Conservation (phyloP, 2,113 vertebrate genomes). For the Haplochromis burtoni region DNA sequence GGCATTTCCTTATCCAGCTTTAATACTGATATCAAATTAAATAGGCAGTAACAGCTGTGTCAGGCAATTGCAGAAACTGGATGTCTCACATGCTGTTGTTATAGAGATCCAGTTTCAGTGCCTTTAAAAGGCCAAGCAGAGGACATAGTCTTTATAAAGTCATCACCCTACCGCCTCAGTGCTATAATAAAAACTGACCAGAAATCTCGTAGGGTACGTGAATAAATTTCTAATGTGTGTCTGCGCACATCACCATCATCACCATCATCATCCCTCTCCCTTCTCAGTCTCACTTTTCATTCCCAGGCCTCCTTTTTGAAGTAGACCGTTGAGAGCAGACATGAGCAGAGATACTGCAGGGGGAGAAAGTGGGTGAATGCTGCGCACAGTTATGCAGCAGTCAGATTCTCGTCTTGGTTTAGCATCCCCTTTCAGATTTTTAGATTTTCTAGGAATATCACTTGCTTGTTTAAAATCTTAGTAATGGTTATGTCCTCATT, state of each 20-base stretch:
- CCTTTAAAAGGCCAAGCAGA: not conserved
- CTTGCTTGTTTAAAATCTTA: not conserved
- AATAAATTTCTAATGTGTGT: not conserved
- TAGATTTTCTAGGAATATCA: not conserved
- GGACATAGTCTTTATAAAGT: not conserved
- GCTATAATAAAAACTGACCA: not conserved
- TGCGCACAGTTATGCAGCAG: not conserved
- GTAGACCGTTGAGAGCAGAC: not conserved
- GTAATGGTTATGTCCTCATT: not conserved
- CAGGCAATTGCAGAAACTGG: not conserved
- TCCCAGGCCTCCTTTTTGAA: not conserved
- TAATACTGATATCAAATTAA: not conserved
- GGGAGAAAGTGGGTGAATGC: not conserved
- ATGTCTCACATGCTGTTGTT: not conserved
- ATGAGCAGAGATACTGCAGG: not conserved
- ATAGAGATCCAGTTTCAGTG: not conserved
- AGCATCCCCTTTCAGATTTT: not conserved
- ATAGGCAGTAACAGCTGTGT: not conserved
- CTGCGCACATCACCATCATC: not conserved
- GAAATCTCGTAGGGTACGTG: not conserved
- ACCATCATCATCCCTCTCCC: not conserved
- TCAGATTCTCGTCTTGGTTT: not conserved
- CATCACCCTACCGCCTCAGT: not conserved
- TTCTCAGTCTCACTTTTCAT: not conserved
- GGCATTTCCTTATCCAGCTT: not conserved